Percentiles rank a stretch among this genome's conserved stretches.
Evolutionary conservation across 2,888 invertebrate species (phyloP).

Genomic region (Cyaniris semiargus): DNA sequence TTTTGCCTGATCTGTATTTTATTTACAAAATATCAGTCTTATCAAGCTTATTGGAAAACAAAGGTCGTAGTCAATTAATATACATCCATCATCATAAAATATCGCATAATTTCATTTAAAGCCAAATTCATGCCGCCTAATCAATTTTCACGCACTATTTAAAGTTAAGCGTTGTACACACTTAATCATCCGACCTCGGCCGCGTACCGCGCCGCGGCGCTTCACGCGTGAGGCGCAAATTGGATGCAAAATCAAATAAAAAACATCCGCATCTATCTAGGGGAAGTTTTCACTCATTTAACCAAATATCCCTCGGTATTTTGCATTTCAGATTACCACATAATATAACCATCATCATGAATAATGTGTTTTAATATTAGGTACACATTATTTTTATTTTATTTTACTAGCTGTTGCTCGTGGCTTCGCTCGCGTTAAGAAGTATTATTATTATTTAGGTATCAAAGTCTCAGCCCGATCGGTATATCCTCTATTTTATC

Average conservation of each 20-base stretch:
- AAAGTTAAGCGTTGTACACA: constrained; percentile 33
- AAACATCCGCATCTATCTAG: constrained; percentile 54
- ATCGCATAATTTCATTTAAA: background rate
- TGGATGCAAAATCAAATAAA: constrained; percentile 77
- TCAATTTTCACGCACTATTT: constrained; percentile 14
- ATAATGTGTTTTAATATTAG: background rate
- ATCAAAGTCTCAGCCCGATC: too few species aligned
- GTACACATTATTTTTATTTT: too few species aligned
- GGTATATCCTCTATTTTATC: too few species aligned
- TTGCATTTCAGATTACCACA: constrained; percentile 17
- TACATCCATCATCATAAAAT: background rate
- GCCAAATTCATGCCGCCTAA: background rate
- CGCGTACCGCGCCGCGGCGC: constrained; percentile 56
- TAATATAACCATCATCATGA: background rate
- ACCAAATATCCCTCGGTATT: constrained; percentile 23
- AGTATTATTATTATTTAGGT: too few species aligned
- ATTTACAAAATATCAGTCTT: background rate
- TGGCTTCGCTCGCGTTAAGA: too few species aligned
- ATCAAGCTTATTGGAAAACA: background rate
- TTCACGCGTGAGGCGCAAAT: constrained; percentile 67
- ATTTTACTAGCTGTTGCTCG: too few species aligned
- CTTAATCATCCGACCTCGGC: constrained; percentile 45
- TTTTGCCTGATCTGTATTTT: background rate
- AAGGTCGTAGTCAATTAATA: background rate
- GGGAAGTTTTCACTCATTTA: constrained; percentile 28